These are phyloP conservation scores for Dicrurus megarhynchus DNA, from an alignment of 2,113 vertebrate genomes.

Conservation along the genomic window DNA sequence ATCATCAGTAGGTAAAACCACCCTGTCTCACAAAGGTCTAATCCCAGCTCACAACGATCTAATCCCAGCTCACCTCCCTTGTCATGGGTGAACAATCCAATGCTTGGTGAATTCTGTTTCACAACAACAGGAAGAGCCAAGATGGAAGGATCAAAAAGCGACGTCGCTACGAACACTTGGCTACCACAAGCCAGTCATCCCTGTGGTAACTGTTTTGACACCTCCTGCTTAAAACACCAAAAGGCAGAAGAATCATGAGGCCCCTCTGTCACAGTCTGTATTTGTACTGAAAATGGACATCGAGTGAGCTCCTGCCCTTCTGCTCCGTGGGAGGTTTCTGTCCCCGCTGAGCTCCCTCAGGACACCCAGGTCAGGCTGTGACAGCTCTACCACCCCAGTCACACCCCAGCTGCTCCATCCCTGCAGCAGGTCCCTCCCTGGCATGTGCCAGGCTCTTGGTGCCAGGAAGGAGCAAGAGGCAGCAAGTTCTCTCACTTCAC, in stretches of 20 bases:
- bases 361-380: neutral
- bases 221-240: neutral
- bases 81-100: neutral
- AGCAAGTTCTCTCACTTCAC: neutral
- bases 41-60: neutral
- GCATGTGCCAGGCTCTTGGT: neutral
- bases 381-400: neutral
- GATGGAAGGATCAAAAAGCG: neutral
- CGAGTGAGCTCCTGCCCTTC: neutral
- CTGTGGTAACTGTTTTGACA: neutral
- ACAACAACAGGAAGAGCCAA: neutral
- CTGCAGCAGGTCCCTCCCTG: neutral
- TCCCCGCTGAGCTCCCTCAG: neutral
- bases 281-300: neutral
- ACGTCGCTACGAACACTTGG: accelerated
- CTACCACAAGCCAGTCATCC: neutral
- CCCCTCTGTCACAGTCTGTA: accelerated
- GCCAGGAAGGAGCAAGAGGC: neutral
- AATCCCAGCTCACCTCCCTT: neutral
- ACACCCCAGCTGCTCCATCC: neutral
- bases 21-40: neutral
- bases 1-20: neutral
- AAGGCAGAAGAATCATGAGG: neutral
- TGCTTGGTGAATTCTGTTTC: neutral
- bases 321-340: neutral